Percentiles rank a stretch among this genome's conserved stretches.
phyloP scores from a whole-genome alignment of 1,140 invertebrate species.

The Hylaeus volcanicus region DNA sequence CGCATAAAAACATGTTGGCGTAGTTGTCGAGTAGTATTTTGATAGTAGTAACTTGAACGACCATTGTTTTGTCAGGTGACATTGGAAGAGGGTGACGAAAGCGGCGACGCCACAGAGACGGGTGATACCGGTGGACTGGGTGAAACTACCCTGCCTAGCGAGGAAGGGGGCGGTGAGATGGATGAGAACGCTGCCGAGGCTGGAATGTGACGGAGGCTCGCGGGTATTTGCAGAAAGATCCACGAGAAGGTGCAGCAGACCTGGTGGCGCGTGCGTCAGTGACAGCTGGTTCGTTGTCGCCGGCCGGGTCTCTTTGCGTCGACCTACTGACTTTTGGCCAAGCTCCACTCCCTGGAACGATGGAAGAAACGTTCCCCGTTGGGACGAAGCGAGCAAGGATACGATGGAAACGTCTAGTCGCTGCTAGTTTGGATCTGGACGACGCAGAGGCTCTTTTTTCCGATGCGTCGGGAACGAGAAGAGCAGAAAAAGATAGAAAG shows the following conservation, averaged over 20 bases:
- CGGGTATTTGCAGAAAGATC: slow-evolving; percentile 91
- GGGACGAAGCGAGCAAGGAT: neutral
- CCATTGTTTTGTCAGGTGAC: slow-evolving; percentile 87
- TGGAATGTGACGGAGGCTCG: slow-evolving; percentile 93
- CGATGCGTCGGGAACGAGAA: neutral
- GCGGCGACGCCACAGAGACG: slow-evolving; percentile 81
- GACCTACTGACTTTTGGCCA: slow-evolving; percentile 47
- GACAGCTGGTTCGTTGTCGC: slow-evolving; percentile 64
- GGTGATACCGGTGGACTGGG: slow-evolving; percentile 57
- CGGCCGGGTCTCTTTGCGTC: slow-evolving; percentile 51
- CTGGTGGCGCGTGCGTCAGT: slow-evolving; percentile 88
- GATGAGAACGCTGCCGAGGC: slow-evolving; percentile 81
- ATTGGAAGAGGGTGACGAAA: slow-evolving; percentile 90
- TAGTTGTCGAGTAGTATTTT: too few species aligned
- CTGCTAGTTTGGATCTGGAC: slow-evolving; percentile 24
- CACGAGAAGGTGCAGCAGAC: slow-evolving; percentile 90
- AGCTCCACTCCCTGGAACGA: slow-evolving; percentile 38
- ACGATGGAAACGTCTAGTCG: slow-evolving; percentile 27
- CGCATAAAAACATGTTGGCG: too few species aligned
- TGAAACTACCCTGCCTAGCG: slow-evolving; percentile 84
- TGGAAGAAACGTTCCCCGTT: slow-evolving; percentile 1
- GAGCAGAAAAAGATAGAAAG: neutral
- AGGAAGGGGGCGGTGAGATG: slow-evolving; percentile 71
- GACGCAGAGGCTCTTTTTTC: neutral
- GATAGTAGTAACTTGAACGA: slow-evolving; percentile 35